These are phyloP conservation scores for Andrena bucephala DNA, from an alignment of 2,888 invertebrate species.

Conservation along the genomic window DNA sequence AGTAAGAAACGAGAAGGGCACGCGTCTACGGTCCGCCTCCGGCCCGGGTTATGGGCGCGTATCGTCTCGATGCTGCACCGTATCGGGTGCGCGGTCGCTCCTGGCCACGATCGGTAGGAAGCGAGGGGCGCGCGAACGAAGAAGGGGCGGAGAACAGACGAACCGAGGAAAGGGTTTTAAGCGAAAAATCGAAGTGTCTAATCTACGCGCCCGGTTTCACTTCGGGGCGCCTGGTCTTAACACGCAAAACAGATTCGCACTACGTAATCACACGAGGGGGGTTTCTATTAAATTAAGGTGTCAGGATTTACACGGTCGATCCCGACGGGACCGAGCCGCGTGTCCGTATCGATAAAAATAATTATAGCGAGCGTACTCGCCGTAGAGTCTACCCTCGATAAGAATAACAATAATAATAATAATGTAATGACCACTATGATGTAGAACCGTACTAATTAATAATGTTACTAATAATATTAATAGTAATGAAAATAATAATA, in stretches of 20 bases:
- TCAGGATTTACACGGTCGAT: slow-evolving; percentile 34
- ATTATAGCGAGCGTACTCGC: slow-evolving; percentile 55
- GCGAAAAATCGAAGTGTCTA: slow-evolving; percentile 16
- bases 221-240: not conserved
- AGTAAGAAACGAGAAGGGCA: slow-evolving; percentile 52
- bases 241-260: slow-evolving; percentile 9
- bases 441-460: slow-evolving; percentile 40
- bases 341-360: slow-evolving; percentile 51
- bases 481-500: slow-evolving; percentile 55
- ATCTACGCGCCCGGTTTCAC: not conserved
- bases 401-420: slow-evolving; percentile 50
- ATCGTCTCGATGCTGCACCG: not conserved
- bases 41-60: not conserved
- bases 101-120: slow-evolving; percentile 1
- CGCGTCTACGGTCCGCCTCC: slow-evolving; percentile 12
- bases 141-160: not conserved
- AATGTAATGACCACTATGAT: slow-evolving; percentile 45
- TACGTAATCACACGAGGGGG: slow-evolving; percentile 51
- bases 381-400: slow-evolving; percentile 28
- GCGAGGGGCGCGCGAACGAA: not conserved
- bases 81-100: slow-evolving; percentile 3
- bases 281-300: slow-evolving; percentile 44
- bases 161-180: not conserved
- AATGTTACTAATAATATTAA: slow-evolving; percentile 50
- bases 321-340: slow-evolving; percentile 30